Conservation (phyloP, 2,113 vertebrate genomes). For the Mohoua ochrocephala region DNA sequence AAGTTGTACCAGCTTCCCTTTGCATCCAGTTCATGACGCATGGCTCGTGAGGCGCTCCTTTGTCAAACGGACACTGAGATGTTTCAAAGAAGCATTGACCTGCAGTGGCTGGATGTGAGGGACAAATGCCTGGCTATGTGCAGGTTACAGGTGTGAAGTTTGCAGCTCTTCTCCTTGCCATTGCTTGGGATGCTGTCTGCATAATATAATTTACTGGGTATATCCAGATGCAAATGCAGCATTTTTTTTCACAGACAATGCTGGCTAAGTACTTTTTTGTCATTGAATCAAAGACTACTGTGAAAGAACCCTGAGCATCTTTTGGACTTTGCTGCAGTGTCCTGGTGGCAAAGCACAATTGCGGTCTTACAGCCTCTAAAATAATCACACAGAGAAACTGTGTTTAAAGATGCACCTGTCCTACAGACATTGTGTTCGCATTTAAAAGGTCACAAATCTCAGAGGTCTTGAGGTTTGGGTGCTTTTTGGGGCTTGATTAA, state of each 20-base stretch:
- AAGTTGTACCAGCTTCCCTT: neutral
- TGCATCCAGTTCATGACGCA: neutral
- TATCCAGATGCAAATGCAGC: neutral
- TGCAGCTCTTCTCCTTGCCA: neutral
- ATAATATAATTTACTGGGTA: neutral
- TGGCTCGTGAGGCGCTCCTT: accelerated
- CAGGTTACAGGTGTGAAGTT: neutral
- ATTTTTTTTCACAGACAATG: neutral
- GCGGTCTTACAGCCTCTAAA: neutral
- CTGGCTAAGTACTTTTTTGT: neutral
- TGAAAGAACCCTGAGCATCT: neutral
- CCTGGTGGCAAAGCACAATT: neutral
- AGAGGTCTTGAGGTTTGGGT: neutral
- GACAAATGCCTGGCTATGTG: neutral
- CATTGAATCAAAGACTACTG: neutral
- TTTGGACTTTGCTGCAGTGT: neutral
- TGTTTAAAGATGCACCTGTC: neutral
- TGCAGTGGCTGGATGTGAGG: neutral
- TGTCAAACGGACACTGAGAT: neutral
- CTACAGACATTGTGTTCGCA: neutral
- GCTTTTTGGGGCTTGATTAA: neutral
- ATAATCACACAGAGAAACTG: neutral
- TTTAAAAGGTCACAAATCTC: neutral
- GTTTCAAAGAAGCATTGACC: neutral
- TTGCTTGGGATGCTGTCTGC: neutral